Conservation (phyloP, 2,113 vertebrate species). For the Psammodynastes pulverulentus region DNA sequence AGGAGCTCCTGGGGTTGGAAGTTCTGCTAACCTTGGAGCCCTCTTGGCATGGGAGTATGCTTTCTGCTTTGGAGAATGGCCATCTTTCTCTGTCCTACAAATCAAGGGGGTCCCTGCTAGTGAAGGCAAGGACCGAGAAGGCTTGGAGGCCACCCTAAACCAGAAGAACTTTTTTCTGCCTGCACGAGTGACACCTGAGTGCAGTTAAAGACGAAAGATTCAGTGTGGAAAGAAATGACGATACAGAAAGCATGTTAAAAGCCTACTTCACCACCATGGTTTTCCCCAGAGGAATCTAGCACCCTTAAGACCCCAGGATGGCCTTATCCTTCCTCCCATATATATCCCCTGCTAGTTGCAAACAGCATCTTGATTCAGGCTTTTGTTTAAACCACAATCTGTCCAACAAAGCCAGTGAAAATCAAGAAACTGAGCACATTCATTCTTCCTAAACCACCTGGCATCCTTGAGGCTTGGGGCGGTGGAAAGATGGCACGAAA, state of each 20-base stretch:
- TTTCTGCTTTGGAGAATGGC: slow-evolving; percentile 3
- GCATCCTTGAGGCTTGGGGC: neutral
- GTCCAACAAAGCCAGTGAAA: neutral
- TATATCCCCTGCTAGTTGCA: neutral
- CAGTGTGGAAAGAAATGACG: slow-evolving; percentile 5
- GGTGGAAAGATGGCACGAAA: neutral
- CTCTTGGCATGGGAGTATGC: slow-evolving; percentile 3
- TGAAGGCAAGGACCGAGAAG: slow-evolving; percentile 24
- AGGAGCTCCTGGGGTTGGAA: neutral
- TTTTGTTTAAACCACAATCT: neutral
- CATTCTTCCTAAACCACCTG: neutral
- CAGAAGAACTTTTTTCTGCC: slow-evolving; percentile 62
- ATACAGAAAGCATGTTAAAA: slow-evolving; percentile 25
- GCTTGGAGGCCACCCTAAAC: slow-evolving; percentile 45
- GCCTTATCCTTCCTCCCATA: neutral
- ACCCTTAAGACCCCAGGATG: neutral
- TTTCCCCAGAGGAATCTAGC: accelerated
- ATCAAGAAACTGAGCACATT: neutral
- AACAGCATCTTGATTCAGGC: neutral
- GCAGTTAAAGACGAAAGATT: slow-evolving; percentile 45
- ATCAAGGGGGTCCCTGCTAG: slow-evolving; percentile 5
- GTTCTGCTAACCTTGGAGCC: neutral
- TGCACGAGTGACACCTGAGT: slow-evolving; percentile 45
- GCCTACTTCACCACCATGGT: slow-evolving; percentile 14
- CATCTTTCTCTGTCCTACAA: neutral